Evolutionary conservation across 2,113 vertebrate species (phyloP).

Genomic region (Gymnocephalus cernua): DNA sequence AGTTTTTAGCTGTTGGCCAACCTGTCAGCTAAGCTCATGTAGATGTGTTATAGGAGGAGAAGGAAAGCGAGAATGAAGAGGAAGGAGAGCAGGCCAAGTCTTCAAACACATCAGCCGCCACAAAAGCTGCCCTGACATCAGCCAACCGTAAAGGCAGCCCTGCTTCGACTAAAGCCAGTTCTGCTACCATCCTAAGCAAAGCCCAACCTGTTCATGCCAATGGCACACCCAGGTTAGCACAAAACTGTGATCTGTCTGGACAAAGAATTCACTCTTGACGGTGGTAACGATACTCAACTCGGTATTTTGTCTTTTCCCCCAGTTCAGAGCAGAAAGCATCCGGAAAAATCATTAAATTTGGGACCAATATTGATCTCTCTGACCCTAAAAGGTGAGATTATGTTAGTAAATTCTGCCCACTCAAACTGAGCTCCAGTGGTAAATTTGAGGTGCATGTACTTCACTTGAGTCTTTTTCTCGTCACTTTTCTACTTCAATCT

Average conservation of each 20-base stretch:
- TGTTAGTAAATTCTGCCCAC: background rate
- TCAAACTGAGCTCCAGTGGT: too few relatives aligned
- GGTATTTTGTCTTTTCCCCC: constrained; percentile 8
- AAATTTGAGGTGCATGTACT: too few relatives aligned
- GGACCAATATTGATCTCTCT: constrained; percentile 95
- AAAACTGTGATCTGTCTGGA: background rate
- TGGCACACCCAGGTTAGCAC: constrained; percentile 63
- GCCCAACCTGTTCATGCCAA: constrained; percentile 23
- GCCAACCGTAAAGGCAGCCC: constrained; percentile 50
- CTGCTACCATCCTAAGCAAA: constrained; percentile 37
- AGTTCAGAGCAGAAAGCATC: constrained; percentile 86
- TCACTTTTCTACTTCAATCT: too few relatives aligned
- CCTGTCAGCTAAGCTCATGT: constrained; percentile 67
- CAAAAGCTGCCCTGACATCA: constrained; percentile 56
- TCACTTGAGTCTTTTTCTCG: too few relatives aligned
- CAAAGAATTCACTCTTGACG: background rate
- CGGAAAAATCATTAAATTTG: constrained; percentile 92
- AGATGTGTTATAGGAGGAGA: constrained; percentile 88
- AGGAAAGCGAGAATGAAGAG: constrained; percentile 91
- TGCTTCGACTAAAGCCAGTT: constrained; percentile 36
- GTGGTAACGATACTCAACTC: constrained; percentile 10
- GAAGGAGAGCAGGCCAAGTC: constrained; percentile 79
- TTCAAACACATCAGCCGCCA: constrained; percentile 69
- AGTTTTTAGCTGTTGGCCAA: constrained; percentile 31
- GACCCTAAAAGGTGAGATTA: constrained; percentile 90